Base-by-base conservation (phyloP, 35 echinoderm and acorn worm species). In the Eucidaris tribuloides region DNA sequence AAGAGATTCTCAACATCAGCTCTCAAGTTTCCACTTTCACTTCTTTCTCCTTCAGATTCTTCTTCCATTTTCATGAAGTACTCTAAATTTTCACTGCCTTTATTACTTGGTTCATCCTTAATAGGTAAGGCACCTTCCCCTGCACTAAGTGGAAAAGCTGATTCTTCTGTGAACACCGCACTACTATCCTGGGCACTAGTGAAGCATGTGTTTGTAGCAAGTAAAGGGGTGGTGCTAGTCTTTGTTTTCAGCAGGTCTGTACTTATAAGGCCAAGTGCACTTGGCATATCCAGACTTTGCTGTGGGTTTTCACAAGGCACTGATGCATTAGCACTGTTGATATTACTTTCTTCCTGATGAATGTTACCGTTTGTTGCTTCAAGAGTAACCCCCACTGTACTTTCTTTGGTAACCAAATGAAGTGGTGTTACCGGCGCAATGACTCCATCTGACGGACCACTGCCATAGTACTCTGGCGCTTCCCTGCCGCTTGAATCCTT, bases 211-310 rank as follows among this genome's bases (percentile, higher is more conserved):
- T 9, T 11, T 11, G n/a, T 52, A 52, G n/a, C 48, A 52, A 9
- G 9, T n/a, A 11, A 9, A 52, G 48, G 9, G 9, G 9, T 52
- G 48, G 9, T 52, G 48, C 48, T n/a, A 52, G 48, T n/a, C n/a
- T 41, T 74, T 9, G 68, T 40, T 74, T 74, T 74, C 68, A 74
- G 5, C 38, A 42, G 7, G 18, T 74, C 68, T 44, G 68, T 74
- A 40, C 68, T 74, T 35, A 74, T 74, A 44, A 74, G 68, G 6
- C 68, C 68, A 42, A 74, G 7, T 18, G 68, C 68, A 74, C 68
- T 74, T 4, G 36, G 68, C 3, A 74, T 36, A 44, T 74, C 68
- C 38, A 41, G 24, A 0, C 38, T 9, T 36, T 74, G 68, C 19
- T 17, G 68, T 1, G 38, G 22, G 15, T 74, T 36, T n/a, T n/a